Evolutionary conservation across 2,888 invertebrate species (phyloP).

Genomic region (Tanaodytes sp.): DNA sequence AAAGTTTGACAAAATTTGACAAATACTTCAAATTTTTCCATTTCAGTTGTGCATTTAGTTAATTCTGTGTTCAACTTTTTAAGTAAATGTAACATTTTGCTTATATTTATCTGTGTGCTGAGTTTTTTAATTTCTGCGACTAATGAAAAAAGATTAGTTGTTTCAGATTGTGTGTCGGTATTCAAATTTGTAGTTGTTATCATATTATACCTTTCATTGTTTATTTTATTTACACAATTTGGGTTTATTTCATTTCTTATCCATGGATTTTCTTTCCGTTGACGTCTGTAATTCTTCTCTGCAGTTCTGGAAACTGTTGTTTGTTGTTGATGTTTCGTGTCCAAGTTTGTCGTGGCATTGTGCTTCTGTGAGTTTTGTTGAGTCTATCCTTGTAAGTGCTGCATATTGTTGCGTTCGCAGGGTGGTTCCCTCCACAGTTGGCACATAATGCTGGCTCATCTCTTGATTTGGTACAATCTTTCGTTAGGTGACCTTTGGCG

Average conservation of each 20-base stretch:
- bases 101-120: conserved; percentile 13
- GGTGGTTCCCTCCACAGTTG: conserved; percentile 59
- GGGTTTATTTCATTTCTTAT: too few relatives aligned
- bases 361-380: too few relatives aligned
- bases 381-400: neutral
- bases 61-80: conserved; percentile 15
- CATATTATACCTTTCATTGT: too few relatives aligned
- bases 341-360: too few relatives aligned
- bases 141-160: neutral
- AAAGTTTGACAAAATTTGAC: conserved; percentile 43
- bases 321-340: too few relatives aligned
- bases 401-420: conserved; percentile 58
- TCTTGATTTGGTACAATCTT: conserved; percentile 55
- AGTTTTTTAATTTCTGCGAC: conserved; percentile 25
- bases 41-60: conserved; percentile 9
- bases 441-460: conserved; percentile 58
- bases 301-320: too few relatives aligned
- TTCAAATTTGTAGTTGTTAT: too few relatives aligned
- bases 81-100: conserved; percentile 35
- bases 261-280: too few relatives aligned
- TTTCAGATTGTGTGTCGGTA: too few relatives aligned
- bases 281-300: too few relatives aligned
- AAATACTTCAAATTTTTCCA: conserved; percentile 46
- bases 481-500: conserved; percentile 57
- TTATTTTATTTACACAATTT: too few relatives aligned